phyloP scores from a whole-genome alignment of 2,113 vertebrate species.

The Isichthys henryi region DNA sequence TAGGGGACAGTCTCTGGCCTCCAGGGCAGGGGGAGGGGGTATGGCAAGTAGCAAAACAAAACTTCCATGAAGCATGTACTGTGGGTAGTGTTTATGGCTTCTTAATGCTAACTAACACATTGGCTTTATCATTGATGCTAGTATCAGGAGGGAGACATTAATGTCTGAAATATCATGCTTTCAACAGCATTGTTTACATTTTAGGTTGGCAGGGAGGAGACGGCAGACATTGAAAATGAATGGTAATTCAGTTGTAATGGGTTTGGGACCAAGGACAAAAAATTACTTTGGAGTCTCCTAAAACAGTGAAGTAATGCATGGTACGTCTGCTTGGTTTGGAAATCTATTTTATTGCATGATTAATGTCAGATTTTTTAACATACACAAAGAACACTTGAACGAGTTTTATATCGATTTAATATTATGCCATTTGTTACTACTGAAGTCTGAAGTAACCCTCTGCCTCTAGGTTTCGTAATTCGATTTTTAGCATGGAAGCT shows the following conservation, averaged over 20 bases:
- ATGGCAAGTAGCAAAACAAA: conserved; percentile 55
- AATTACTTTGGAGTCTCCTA: conserved; percentile 39
- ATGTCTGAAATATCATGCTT: conserved; percentile 32
- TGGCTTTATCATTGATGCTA: conserved; percentile 29
- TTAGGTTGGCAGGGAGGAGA: conserved; percentile 20
- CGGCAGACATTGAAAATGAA: conserved; percentile 25
- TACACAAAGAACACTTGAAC: conserved; percentile 74
- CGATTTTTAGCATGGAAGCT: conserved; percentile 68
- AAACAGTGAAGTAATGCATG: conserved; percentile 64
- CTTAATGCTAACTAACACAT: conserved; percentile 33
- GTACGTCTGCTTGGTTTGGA: conserved; percentile 64
- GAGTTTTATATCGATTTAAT: conserved; percentile 77
- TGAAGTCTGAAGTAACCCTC: conserved; percentile 60
- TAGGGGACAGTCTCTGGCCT: conserved; percentile 36
- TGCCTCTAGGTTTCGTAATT: conserved; percentile 42
- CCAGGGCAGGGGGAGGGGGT: conserved; percentile 34
- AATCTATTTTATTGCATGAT: conserved; percentile 80
- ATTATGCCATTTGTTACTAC: conserved; percentile 82
- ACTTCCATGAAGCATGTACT: conserved; percentile 57
- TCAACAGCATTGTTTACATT: conserved; percentile 38
- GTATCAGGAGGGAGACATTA: conserved; percentile 28
- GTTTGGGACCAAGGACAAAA: conserved; percentile 43
- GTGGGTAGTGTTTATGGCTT: conserved; percentile 32
- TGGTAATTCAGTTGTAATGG: conserved; percentile 24
- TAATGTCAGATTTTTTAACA: conserved; percentile 58